Percentiles rank a stretch among this genome's conserved stretches.
phyloP scores from a whole-genome alignment of 2,113 vertebrate genomes.

The Aptenodytes patagonicus region DNA sequence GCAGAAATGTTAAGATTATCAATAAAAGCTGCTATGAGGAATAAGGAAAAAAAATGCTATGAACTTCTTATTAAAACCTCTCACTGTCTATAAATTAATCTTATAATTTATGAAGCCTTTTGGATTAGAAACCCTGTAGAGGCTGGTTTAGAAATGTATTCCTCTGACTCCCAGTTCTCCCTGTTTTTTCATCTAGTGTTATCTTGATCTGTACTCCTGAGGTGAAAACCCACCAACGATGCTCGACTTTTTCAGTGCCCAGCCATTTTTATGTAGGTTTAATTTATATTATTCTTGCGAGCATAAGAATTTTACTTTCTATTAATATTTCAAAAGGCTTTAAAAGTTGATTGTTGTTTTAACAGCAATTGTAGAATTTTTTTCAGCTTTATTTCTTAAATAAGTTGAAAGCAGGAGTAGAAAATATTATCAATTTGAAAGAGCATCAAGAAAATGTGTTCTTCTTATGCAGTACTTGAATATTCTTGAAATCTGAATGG shows the following conservation, averaged over 20 bases:
- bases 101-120: neutral
- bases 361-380: neutral
- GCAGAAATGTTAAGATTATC: neutral
- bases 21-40: neutral
- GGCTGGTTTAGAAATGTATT: neutral
- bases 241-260: neutral
- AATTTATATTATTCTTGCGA: rapidly evolving
- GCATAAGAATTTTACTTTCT: neutral
- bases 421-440: neutral
- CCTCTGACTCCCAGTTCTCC: neutral
- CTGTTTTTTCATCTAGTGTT: neutral
- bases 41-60: neutral
- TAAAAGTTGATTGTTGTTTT: neutral
- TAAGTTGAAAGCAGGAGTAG: neutral
- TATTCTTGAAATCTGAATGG: neutral
- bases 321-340: neutral
- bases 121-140: neutral
- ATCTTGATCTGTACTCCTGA: neutral
- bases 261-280: neutral
- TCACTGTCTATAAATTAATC: neutral
- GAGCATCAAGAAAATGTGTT: neutral
- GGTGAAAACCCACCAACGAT: neutral
- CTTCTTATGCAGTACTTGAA: neutral
- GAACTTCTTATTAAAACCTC: neutral
- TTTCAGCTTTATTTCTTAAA: neutral